Conservation (phyloP, 1,140 invertebrate species). For the Ladona fulva region DNA sequence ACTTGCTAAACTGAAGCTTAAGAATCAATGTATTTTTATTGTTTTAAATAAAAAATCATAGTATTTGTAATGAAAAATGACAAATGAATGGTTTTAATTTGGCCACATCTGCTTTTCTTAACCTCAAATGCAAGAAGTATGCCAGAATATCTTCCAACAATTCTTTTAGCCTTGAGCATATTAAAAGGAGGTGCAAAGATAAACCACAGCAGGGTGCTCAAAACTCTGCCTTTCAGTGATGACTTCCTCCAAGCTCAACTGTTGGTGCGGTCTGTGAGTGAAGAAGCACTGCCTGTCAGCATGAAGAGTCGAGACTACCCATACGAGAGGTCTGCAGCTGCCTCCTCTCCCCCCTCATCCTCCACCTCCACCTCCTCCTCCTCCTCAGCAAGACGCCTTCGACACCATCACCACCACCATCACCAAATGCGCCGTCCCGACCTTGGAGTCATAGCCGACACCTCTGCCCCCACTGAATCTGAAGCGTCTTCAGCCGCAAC, state of each 20-base stretch:
- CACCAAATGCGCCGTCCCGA: slow-evolving; percentile 26
- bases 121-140: too few relatives aligned
- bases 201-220: background rate
- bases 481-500: slow-evolving; percentile 28
- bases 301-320: slow-evolving; percentile 27
- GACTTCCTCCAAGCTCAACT: slow-evolving; percentile 90
- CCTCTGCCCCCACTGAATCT: slow-evolving; percentile 28
- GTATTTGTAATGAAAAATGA: too few relatives aligned
- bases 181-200: too few relatives aligned
- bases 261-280: slow-evolving; percentile 84
- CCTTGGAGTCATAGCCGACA: slow-evolving; percentile 26
- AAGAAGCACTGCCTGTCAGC: slow-evolving; percentile 63
- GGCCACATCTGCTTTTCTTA: too few relatives aligned
- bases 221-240: slow-evolving; percentile 71
- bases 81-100: too few relatives aligned
- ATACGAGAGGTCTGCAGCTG: slow-evolving; percentile 21
- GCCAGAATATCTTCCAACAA: too few relatives aligned
- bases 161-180: too few relatives aligned
- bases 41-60: too few relatives aligned
- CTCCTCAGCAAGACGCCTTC: slow-evolving; percentile 12
- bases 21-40: too few relatives aligned
- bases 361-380: slow-evolving; percentile 28
- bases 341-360: slow-evolving; percentile 27
- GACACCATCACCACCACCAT: slow-evolving; percentile 26
- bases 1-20: too few relatives aligned